Percentiles rank a stretch among this genome's conserved stretches.
Conservation (phyloP, 2,797 vertebrate genomes). For the Onychomys leucogaster region DNA sequence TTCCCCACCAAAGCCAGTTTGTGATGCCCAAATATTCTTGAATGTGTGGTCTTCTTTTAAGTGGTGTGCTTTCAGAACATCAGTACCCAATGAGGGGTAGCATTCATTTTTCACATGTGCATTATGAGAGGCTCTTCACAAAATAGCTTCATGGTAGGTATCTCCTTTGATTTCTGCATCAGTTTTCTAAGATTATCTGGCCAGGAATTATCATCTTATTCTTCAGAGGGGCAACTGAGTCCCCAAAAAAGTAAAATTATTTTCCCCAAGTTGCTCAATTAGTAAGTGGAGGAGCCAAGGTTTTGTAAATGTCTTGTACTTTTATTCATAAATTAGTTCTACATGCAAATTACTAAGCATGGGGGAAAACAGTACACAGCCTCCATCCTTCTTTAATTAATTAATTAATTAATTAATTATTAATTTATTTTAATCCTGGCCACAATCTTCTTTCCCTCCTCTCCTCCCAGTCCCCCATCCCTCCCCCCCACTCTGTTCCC, state of each 20-base stretch:
- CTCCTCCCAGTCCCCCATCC: neutral
- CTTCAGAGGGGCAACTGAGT: slow-evolving; percentile 13
- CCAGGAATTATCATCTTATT: neutral
- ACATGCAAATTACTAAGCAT: neutral
- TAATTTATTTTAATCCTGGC: neutral
- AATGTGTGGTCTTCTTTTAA: slow-evolving; percentile 10
- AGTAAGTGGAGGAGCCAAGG: neutral
- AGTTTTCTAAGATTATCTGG: neutral
- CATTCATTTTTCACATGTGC: slow-evolving; percentile 38
- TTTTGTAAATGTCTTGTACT: neutral
- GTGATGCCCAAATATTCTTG: neutral
- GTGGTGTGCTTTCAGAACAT: slow-evolving; percentile 47
- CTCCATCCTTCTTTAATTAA: neutral
- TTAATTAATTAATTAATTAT: too few relatives aligned
- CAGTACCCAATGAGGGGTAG: neutral
- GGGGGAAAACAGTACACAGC: neutral
- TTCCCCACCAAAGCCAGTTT: neutral
- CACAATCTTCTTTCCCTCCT: neutral
- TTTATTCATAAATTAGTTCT: neutral
- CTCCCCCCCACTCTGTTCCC: neutral
- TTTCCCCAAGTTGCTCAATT: slow-evolving; percentile 12
- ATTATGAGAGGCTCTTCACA: slow-evolving; percentile 7
- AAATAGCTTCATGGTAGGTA: slow-evolving; percentile 19
- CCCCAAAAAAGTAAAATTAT: neutral
- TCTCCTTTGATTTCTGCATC: neutral